Conservation (phyloP, 2,113 vertebrate genomes). For the Colius striatus region DNA sequence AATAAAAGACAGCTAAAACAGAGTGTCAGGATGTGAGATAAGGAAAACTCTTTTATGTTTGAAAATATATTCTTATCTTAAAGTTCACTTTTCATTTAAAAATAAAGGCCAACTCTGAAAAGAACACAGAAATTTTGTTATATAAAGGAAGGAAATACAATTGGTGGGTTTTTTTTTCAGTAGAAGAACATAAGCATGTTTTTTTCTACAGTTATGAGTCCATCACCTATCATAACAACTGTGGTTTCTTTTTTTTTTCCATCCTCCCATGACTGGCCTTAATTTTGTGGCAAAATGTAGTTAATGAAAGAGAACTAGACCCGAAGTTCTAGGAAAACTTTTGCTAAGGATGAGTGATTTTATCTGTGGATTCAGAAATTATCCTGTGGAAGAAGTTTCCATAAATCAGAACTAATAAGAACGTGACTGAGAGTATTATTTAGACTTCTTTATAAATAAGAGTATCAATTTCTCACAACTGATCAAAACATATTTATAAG, state of each 20-base stretch:
- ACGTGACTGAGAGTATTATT: not conserved
- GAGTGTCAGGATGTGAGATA: conserved; percentile 45
- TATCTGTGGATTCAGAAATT: not conserved
- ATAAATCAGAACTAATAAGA: not conserved
- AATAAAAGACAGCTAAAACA: conserved; percentile 1
- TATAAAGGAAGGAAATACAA: not conserved
- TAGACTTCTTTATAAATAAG: not conserved
- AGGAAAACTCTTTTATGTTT: conserved; percentile 46
- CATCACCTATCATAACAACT: not conserved
- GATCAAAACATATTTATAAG: not conserved
- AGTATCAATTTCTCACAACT: not conserved
- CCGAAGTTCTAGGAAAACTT: not conserved
- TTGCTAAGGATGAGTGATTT: not conserved
- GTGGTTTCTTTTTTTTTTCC: not conserved
- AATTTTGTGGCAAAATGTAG: not conserved
- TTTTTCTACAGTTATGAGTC: not conserved
- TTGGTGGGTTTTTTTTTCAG: not conserved
- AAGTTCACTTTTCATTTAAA: conserved; percentile 9
- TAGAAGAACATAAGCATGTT: not conserved
- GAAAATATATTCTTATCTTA: conserved; percentile 28
- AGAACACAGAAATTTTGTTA: not conserved
- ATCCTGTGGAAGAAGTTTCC: not conserved
- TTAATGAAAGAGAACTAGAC: not conserved
- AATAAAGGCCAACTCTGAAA: not conserved
- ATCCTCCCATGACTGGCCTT: not conserved